Percentiles rank a stretch among this genome's conserved stretches.
Conservation (phyloP, 2,113 vertebrate species). For the Microcebus lehilahytsara region DNA sequence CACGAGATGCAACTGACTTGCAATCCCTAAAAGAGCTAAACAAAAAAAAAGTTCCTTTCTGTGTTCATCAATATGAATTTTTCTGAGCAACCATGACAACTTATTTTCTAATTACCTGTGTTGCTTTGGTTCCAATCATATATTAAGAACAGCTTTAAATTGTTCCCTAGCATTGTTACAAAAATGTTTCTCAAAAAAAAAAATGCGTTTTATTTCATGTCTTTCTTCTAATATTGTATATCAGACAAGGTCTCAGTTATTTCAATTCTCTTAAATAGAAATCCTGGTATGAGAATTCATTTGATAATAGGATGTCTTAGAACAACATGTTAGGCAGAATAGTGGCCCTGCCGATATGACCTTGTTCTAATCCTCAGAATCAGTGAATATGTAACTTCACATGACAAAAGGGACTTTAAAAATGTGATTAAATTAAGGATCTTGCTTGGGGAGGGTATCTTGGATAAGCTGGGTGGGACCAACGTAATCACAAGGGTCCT, state of each 20-base stretch:
- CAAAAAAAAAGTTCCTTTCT: background rate
- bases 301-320: background rate
- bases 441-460: no score
- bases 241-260: background rate
- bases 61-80: background rate
- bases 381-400: background rate
- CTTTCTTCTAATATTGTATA: background rate
- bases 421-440: background rate
- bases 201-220: background rate
- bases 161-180: background rate
- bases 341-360: no score
- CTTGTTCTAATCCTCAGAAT: background rate
- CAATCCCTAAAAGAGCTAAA: background rate
- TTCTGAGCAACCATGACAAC: background rate
- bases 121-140: background rate
- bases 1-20: background rate
- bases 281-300: background rate
- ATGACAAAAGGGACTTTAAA: background rate
- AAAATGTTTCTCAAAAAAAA: background rate
- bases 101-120: background rate
- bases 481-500: no score
- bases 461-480: no score
- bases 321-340: background rate
- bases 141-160: background rate
- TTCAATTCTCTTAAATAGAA: background rate